Conservation (phyloP, 2,888 invertebrate species). For the Homarus gammarus region DNA sequence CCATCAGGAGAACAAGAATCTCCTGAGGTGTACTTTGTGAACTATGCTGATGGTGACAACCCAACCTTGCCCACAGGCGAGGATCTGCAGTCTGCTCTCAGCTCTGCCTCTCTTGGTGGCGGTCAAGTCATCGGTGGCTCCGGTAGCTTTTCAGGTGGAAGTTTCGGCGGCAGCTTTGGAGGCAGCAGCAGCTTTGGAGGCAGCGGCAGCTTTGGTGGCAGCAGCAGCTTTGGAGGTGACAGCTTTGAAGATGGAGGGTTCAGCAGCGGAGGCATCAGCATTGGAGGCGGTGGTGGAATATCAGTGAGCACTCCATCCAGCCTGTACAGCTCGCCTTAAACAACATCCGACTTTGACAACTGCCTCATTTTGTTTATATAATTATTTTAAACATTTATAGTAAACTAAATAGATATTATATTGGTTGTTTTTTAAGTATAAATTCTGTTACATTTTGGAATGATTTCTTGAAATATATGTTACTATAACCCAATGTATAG, state of each 20-base stretch:
- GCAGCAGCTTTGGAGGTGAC: background rate
- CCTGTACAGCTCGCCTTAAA: background rate
- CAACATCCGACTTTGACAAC: background rate
- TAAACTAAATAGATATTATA: background rate
- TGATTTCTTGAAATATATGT: background rate
- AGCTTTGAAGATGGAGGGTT: constrained; percentile 5
- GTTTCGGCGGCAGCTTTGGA: background rate
- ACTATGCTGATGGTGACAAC: constrained; percentile 36
- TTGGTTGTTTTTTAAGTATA: background rate
- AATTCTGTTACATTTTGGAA: background rate
- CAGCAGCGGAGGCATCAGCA: background rate
- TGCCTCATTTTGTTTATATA: background rate
- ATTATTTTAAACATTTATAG: background rate
- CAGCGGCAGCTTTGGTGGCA: background rate
- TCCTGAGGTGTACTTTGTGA: constrained; percentile 58
- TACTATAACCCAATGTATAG: background rate
- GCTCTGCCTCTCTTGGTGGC: background rate
- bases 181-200: background rate
- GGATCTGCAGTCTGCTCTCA: constrained; percentile 39
- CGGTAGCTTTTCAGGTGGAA: background rate
- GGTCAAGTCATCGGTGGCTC: background rate
- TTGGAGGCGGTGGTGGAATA: background rate
- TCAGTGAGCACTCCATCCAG: background rate
- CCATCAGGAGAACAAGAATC: constrained; percentile 28
- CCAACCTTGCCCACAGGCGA: constrained; percentile 44